A percentile compares a stretch with the other conserved stretches of the same genome.
These are phyloP conservation scores for Morinoia aosen DNA, from an alignment of 2,888 invertebrate genomes.

Conservation along the genomic window DNA sequence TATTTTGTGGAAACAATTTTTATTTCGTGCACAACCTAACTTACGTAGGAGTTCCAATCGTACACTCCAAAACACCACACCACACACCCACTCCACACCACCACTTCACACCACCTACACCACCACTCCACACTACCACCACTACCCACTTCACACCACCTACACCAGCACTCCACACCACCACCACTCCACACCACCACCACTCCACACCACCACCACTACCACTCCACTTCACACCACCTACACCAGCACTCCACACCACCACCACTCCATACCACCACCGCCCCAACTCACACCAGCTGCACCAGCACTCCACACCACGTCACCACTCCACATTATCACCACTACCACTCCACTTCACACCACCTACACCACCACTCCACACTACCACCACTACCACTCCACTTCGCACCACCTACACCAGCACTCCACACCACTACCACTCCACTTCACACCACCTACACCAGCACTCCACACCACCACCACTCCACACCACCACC, in stretches of 20 bases:
- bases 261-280: background rate
- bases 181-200: background rate
- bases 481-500: background rate
- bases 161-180: background rate
- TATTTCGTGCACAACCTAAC: no score
- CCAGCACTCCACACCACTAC: background rate
- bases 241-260: background rate
- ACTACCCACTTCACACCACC: background rate
- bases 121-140: background rate
- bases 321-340: background rate
- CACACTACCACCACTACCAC: background rate
- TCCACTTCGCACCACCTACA: background rate
- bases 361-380: background rate
- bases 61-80: background rate
- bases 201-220: background rate
- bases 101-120: background rate
- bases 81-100: background rate
- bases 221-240: background rate
- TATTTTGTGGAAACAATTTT: background rate
- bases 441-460: background rate
- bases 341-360: no score
- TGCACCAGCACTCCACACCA: background rate
- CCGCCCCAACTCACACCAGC: background rate
- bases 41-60: background rate
- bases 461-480: background rate